Conservation (phyloP, 2,888 invertebrate species). For the Leptinotarsa juncta region DNA sequence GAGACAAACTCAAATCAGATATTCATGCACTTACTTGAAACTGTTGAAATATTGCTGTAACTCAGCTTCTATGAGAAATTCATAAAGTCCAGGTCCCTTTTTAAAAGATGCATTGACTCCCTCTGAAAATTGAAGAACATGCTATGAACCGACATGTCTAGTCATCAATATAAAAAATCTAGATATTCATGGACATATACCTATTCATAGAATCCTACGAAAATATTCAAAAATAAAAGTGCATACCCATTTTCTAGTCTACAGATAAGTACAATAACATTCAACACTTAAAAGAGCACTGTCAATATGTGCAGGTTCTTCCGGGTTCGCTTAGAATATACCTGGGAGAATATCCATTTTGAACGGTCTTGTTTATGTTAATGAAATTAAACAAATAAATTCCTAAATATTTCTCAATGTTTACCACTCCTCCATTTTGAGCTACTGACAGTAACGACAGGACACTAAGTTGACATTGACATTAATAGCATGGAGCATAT, state of each 20-base stretch:
- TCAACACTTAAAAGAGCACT: slow-evolving; percentile 42
- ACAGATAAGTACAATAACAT: slow-evolving; percentile 36
- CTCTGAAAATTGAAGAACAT: slow-evolving; percentile 47
- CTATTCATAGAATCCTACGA: neutral
- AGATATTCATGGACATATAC: slow-evolving; percentile 1
- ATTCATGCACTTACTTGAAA: slow-evolving; percentile 72
- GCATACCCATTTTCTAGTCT: slow-evolving; percentile 55
- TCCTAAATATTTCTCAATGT: slow-evolving; percentile 45
- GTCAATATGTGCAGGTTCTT: slow-evolving; percentile 48
- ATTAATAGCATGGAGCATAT: neutral
- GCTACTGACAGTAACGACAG: slow-evolving; percentile 26
- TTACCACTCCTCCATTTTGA: slow-evolving; percentile 42
- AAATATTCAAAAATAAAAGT: slow-evolving; percentile 7
- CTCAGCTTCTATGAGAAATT: slow-evolving; percentile 94
- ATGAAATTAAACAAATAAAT: slow-evolving; percentile 55
- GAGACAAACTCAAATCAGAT: slow-evolving; percentile 23
- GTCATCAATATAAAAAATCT: slow-evolving; percentile 8
- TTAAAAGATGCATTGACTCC: slow-evolving; percentile 62
- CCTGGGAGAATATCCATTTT: slow-evolving; percentile 62
- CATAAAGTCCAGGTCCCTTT: slow-evolving; percentile 79
- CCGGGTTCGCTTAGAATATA: slow-evolving; percentile 53
- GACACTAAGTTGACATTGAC: neutral
- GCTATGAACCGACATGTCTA: neutral
- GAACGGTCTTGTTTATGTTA: slow-evolving; percentile 49
- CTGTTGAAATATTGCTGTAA: slow-evolving; percentile 90